These are phyloP conservation scores for Gymnocephalus cernua DNA, from an alignment of 2,113 vertebrate genomes.

Conservation along the genomic window DNA sequence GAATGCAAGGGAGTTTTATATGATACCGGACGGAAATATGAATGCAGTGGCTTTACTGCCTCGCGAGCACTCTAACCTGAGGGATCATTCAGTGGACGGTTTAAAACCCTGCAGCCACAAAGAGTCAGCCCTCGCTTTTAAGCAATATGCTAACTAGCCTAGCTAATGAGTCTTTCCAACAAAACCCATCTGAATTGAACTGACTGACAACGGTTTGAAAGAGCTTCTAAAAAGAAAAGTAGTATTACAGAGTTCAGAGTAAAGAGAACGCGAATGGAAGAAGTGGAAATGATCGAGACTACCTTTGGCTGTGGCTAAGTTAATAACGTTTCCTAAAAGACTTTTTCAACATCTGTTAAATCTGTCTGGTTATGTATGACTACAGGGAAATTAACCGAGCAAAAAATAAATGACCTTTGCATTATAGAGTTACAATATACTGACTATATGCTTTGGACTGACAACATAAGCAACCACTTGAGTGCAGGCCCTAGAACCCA, in stretches of 20 bases:
- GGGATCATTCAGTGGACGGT: conserved; percentile 59
- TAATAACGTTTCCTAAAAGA: conserved; percentile 39
- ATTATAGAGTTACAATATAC: neutral
- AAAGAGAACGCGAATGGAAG: conserved; percentile 26
- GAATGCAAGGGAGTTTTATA: conserved; percentile 72
- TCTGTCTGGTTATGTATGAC: conserved; percentile 22
- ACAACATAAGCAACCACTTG: conserved; percentile 46
- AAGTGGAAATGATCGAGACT: conserved; percentile 20
- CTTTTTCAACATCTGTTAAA: conserved; percentile 17
- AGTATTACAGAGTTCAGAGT: conserved; percentile 25
- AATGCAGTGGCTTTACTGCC: conserved; percentile 52
- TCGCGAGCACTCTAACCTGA: conserved; percentile 37
- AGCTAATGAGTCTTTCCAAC: conserved; percentile 39
- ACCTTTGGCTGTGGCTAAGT: conserved; percentile 4
- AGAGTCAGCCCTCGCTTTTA: conserved; percentile 50
- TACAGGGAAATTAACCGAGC: neutral
- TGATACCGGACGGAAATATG: conserved; percentile 74
- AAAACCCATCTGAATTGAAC: conserved; percentile 44
- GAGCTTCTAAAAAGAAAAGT: conserved; percentile 48
- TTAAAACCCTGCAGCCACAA: conserved; percentile 57
- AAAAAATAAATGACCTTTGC: conserved; percentile 16
- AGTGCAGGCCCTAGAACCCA: conserved; percentile 61
- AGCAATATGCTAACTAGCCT: conserved; percentile 57
- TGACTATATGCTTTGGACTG: neutral
- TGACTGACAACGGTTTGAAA: neutral